Evolutionary conservation across 2,113 vertebrate genomes (phyloP), one percentile per base, ranked within the genome.

Genomic region (Rissa tridactyla): DNA sequence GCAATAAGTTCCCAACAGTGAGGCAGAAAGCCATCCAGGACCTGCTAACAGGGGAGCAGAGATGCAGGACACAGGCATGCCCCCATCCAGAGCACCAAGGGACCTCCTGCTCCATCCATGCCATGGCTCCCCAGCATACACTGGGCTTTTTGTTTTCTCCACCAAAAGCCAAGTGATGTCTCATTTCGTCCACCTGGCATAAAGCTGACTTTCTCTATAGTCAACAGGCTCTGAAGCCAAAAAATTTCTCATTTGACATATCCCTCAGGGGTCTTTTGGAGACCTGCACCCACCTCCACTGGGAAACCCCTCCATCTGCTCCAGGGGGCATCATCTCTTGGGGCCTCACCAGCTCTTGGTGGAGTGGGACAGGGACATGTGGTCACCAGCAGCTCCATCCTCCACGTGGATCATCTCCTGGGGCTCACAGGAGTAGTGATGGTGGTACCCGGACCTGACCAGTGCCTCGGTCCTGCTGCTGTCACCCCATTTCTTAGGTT

Each of bases 381-480:
- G 0, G 42, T 38, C 27, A 32, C 47, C 66, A 62, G 54, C 23
- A 57, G 26, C 40, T 91, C 58, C 66, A 32, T 40, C 54, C 25
- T 69, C 54, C 26, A 22, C 1, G 0, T 9, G 30, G 47, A 34
- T 6, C 27, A 36, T 44, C 75, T 69, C n/a, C 30, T 34, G 36
- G 55, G 30, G 23, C 22, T 85, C 61, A 51, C 15, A 22, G 57
- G 10, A 19, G 6, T 30, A 51, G 57, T 0, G 2, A 25, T 13
- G 4, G 15, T 4, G 3, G 29, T 20, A n/a, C 10, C 14, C 1
- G 0, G 23, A 16, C 8, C 1, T 0, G 42, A 55, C 6, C 18
- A 40, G 54, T 38, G 5, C 47, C 23, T 64, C 0, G 2, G 10
- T 46, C 27, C 81, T 75, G 13, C n/a, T 38, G 15, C 54, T 81